Base-by-base conservation (phyloP, 2,888 invertebrate genomes). In the Calameuta idolon region DNA sequence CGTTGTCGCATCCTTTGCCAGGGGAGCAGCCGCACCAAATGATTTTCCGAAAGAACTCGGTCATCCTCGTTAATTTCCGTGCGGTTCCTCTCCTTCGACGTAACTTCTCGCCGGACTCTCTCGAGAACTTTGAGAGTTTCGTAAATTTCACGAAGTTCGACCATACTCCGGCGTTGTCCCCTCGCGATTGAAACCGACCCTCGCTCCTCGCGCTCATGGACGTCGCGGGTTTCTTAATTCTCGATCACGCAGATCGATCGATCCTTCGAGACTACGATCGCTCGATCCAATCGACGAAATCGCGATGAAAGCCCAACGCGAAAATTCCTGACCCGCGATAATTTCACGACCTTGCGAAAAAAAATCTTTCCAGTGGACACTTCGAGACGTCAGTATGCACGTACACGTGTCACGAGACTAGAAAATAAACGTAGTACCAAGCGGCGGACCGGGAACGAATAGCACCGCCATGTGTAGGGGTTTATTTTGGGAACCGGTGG, bases 401-500 rank as follows among this genome's bases (percentile, higher is more conserved):
- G 55, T 71, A 71, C 71, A 71, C 71, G 71, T 71, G 71, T 71
- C 71, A 34, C 71, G 31, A 74, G 73, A 31, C 84, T 86, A 85
- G 88, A 86, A 88, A 87, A 87, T 88, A 85, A 86, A 86, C 86
- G 82, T 79, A 23, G 79, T 69, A 9, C 2, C 55, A 55, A 55
- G 55, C 81, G 81, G 76, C 81, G 73, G 81, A 78, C 82, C 80
- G 83, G 84, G 83, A 71, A 12, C 9, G 84, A 83, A 76, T 83
- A 80, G 83, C 83, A 81, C 76, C 75, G 81, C 79, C 81, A 80
- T 80, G 80, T 80, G 81, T 79, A 83, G 85, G 83, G 85, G 86
- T 88, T 89, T 89, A 89, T 89, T 89, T 89, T 89, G 88, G 89
- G 88, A 87, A 84, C 74, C 77, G 71, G 73, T 76, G 69, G 80